Conservation (phyloP, 2,888 invertebrate genomes). For the Amitus sp. region DNA sequence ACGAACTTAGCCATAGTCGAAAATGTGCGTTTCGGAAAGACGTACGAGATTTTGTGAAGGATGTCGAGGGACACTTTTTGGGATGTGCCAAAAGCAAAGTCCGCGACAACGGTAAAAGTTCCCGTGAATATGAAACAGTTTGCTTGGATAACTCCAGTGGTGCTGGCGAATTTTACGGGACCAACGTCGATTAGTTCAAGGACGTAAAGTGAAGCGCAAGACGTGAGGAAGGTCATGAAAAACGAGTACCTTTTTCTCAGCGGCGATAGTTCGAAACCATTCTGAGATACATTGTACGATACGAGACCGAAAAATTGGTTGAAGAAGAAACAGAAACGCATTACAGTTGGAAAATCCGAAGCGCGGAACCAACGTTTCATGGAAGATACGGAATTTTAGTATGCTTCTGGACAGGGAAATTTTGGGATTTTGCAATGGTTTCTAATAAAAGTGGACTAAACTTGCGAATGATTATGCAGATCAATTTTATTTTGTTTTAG, state of each 20-base stretch:
- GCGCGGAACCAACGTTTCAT: constrained; percentile 39
- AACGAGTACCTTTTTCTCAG: constrained; percentile 32
- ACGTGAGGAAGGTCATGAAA: constrained; percentile 15
- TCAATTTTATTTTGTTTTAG: too few relatives aligned
- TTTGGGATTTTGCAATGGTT: too few relatives aligned
- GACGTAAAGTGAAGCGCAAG: not conserved
- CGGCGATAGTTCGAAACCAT: constrained; percentile 33
- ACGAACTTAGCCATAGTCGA: constrained; percentile 31
- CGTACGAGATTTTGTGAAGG: constrained; percentile 39
- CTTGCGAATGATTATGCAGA: too few relatives aligned
- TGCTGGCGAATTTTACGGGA: constrained; percentile 27
- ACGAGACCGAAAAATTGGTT: constrained; percentile 41
- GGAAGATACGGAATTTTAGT: constrained; percentile 1
- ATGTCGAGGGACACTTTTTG: constrained; percentile 39
- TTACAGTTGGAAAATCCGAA: constrained; percentile 52
- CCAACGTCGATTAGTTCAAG: constrained; percentile 40
- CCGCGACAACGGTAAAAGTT: constrained; percentile 29
- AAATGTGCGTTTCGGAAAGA: constrained; percentile 38
- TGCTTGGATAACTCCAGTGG: constrained; percentile 45
- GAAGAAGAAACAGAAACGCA: constrained; percentile 44
- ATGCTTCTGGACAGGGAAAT: too few relatives aligned
- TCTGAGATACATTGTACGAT: constrained; percentile 41
- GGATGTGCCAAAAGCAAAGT: constrained; percentile 30
- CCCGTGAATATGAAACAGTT: constrained; percentile 43
- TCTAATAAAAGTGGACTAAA: too few relatives aligned